Evolutionary conservation across 2,113 vertebrate genomes (phyloP).

Genomic region (Sander lucioperca): DNA sequence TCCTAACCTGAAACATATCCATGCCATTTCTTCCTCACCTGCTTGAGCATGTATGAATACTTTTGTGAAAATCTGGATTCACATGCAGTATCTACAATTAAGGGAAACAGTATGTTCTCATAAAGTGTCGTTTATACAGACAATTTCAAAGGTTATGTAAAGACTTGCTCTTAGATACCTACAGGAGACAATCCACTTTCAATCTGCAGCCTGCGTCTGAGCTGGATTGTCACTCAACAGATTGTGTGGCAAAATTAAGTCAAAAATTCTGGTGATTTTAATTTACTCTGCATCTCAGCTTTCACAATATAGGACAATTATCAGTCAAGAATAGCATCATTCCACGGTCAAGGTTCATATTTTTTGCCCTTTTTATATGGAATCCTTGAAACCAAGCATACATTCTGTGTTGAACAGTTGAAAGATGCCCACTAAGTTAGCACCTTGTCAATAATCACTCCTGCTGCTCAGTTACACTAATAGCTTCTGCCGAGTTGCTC

Average conservation of each 20-base stretch:
- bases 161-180: constrained; percentile 18
- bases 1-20: constrained; percentile 31
- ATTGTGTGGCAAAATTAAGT: not conserved
- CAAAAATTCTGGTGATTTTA: not conserved
- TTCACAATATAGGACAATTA: not conserved
- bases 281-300: not conserved
- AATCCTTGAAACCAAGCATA: not conserved
- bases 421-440: not conserved
- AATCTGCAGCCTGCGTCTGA: constrained; percentile 20
- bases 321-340: not conserved
- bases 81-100: not conserved
- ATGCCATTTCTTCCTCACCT: not conserved
- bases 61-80: not conserved
- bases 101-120: not conserved
- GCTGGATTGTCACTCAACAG: not conserved
- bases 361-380: not conserved
- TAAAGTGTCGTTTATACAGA: not conserved
- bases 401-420: not conserved
- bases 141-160: constrained; percentile 14
- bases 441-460: constrained; percentile 49
- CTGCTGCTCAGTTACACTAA: constrained; percentile 66
- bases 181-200: constrained; percentile 36
- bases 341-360: not conserved
- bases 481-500: constrained; percentile 58
- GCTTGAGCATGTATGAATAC: not conserved